Base-by-base conservation (phyloP, 2,888 invertebrate genomes). In the Dynastes grantii region DNA sequence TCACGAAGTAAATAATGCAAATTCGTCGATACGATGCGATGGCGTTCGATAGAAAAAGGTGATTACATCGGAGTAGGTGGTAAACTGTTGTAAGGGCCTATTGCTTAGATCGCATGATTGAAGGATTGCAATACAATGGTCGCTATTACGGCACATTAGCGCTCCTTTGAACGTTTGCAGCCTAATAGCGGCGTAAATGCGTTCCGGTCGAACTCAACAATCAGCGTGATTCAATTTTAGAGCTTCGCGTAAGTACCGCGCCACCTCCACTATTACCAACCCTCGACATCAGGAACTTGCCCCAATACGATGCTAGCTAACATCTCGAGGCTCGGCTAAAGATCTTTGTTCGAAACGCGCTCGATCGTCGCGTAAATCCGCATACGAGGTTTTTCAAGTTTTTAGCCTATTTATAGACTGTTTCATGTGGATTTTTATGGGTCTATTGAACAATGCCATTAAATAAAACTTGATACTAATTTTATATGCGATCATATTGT, bases 161-260 rank as follows among this genome's bases (percentile, higher is more conserved):
- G 87, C 85, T 86, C 86, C 87, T 87, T 87, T 87, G 86, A 87
- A 85, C 87, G 87, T 87, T 87, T 87, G 87, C 86, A 85, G 85
- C 86, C 86, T 87, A 87, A 87, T 86, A 87, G 87, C 87, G 85
- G 83, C 82, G 81, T 86, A 87, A 78, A 87, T 86, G 85, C 85
- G 86, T 86, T 87, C 87, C 87, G 86, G 86, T 85, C 86, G 86
- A 85, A 85, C 86, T 86, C 85, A 85, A 87, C 87, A 87, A 87
- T 87, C 87, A 87, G 84, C 84, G 85, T 86, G 85, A 87, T 87
- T 87, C 87, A 87, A 87, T 87, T 87, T 87, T 86, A 86, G 73
- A 75, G 85, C 85, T 86, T 84, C 83, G 81, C 83, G 82, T 84
- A 84, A 86, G 85, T 84, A 82, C 82, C 84, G 79, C 64, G 64